These are phyloP conservation scores for Saccostrea glomerata DNA, from an alignment of 1,140 invertebrate genomes.

Conservation along the genomic window DNA sequence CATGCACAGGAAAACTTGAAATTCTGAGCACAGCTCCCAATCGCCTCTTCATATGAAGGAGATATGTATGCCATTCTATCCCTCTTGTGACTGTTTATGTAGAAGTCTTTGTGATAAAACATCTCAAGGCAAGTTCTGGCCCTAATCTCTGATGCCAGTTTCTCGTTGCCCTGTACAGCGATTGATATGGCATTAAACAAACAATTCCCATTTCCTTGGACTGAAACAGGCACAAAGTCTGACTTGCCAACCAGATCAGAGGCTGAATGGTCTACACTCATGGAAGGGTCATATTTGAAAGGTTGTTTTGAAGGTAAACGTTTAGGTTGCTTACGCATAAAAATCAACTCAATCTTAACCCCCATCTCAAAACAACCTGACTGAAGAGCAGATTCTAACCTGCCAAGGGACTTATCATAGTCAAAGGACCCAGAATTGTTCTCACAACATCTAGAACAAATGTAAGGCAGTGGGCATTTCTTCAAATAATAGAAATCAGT, in stretches of 20 bases:
- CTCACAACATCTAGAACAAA: slow-evolving; percentile 5
- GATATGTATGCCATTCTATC: neutral
- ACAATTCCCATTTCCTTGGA: slow-evolving; percentile 19
- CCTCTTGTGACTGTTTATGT: neutral
- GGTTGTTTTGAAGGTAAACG: neutral
- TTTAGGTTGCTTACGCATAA: neutral
- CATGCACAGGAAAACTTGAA: neutral
- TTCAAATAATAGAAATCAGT: neutral
- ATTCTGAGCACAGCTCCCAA: neutral
- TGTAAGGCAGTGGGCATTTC: neutral
- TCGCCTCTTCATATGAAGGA: neutral
- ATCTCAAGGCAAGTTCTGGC: slow-evolving; percentile 37
- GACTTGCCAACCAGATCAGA: neutral
- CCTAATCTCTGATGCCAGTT: slow-evolving; percentile 15
- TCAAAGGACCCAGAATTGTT: neutral
- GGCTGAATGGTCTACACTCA: neutral
- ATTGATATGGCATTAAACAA: slow-evolving; percentile 41
- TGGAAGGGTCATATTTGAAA: neutral
- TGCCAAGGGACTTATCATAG: neutral
- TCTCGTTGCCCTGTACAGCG: slow-evolving; percentile 8
- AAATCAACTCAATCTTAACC: neutral
- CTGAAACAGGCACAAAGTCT: slow-evolving; percentile 17
- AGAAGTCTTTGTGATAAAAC: slow-evolving; percentile 2
- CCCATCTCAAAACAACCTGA: neutral
- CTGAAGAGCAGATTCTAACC: neutral